Base-by-base conservation (phyloP, 2,113 vertebrate genomes). In the Spizaetus ornatus region DNA sequence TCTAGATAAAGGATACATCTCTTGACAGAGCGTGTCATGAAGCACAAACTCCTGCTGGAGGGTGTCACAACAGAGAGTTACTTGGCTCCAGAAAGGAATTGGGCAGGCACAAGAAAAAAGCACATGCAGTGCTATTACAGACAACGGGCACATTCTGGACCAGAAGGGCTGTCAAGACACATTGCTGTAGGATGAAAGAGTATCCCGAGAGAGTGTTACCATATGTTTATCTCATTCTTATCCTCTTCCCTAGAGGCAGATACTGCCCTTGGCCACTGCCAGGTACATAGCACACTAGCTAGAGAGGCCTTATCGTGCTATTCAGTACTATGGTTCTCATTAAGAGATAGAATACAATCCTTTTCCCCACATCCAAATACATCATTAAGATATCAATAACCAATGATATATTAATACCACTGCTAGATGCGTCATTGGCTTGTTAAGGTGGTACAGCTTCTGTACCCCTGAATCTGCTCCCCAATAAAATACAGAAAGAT, bases 151-250 rank as follows among this genome's bases (percentile, higher is more conserved):
- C 87, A 38, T 20, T 88, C 53, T 29, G 74, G 78, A 82, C 40
- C 82, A 85, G 93, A 96, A 91, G 90, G 58, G 82, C 78, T 88
- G 90, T 86, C 87, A 73, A 48, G 85, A 66, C 84, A 83, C 82
- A 88, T 78, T 2, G 18, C 74, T 82, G 55, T 10, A 73, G 78
- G 34, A 77, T 85, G 73, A 82, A 77, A 74, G 52, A 61, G 21
- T 12, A 58, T 56, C 81, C 81, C 5, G 1, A 56, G 73, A 87
- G 71, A 61, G 78, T 13, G 42, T n/a, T 85, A 58, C 84, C 90
- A 42, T 65, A 32, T 21, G 83, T 34, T 87, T 61, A 19, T 40
- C 62, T 61, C 90, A 27, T 61, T 66, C 48, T 25, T 69, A 31
- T 26, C 69, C 38, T 56, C 82, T 52, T 72, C 84, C 63, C 66